A percentile compares a stretch with the other conserved stretches of the same genome.
phyloP scores from a whole-genome alignment of 2,113 vertebrate species.

The Phrynosoma platyrhinos region DNA sequence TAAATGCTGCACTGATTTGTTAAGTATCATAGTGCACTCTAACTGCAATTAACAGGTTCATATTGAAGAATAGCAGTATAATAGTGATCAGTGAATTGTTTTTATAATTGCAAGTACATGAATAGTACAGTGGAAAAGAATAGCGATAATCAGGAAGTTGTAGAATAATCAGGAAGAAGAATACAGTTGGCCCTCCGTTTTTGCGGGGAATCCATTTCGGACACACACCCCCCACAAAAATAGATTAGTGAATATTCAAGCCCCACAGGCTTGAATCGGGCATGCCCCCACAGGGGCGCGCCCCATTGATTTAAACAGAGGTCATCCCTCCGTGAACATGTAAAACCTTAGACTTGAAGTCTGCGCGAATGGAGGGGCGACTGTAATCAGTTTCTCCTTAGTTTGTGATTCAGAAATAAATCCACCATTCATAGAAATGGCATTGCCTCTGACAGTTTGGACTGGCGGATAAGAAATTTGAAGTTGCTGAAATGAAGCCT shows the following conservation, averaged over 20 bases:
- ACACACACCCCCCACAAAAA: too few species aligned
- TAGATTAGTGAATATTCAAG: too few species aligned
- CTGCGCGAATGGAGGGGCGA: too few species aligned
- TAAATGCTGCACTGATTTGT: background rate
- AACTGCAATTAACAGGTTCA: background rate
- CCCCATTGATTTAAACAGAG: too few species aligned
- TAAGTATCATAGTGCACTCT: background rate
- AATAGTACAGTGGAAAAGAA: background rate
- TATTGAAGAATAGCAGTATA: background rate
- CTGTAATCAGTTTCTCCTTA: background rate
- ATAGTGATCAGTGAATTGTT: constrained; percentile 1
- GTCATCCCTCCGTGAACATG: too few species aligned
- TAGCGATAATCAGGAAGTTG: background rate
- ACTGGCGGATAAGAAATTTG: background rate
- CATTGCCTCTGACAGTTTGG: background rate
- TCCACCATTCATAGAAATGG: background rate
- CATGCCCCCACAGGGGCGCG: too few species aligned
- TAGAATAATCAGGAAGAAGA: background rate
- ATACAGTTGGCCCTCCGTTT: too few species aligned
- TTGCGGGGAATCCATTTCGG: too few species aligned
- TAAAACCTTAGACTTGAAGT: too few species aligned
- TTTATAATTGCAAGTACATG: background rate
- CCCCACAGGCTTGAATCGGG: too few species aligned
- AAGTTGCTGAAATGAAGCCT: background rate
- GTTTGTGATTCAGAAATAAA: background rate